A percentile compares a stretch with the other conserved stretches of the same genome.
phyloP scores from a whole-genome alignment of 1,140 invertebrate genomes.

The Dysdera silvatica region DNA sequence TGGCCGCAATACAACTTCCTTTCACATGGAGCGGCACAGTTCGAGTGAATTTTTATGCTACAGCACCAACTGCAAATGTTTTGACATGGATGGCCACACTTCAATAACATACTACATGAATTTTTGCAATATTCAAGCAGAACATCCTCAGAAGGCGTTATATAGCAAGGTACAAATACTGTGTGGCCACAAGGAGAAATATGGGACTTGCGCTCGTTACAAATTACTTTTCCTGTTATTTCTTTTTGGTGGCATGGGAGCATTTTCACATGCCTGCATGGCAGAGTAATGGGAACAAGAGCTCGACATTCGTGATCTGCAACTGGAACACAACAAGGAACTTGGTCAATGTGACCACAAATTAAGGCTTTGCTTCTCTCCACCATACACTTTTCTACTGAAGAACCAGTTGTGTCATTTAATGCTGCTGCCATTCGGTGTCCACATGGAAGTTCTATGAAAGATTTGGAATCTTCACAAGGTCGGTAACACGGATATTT shows the following conservation, averaged over 20 bases:
- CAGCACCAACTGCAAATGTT: not conserved
- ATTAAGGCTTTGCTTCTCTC: not conserved
- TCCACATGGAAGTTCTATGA: not conserved
- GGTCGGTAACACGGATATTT: not conserved
- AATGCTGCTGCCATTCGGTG: not conserved
- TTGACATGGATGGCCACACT: constrained; percentile 25
- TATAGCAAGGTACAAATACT: constrained; percentile 6
- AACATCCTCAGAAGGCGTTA: not conserved
- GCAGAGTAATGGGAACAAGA: not conserved
- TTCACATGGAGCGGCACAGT: constrained; percentile 47
- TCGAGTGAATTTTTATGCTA: constrained; percentile 6
- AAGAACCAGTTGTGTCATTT: not conserved
- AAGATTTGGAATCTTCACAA: constrained; percentile 9
- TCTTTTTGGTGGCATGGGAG: constrained; percentile 7
- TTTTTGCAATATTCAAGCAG: not conserved
- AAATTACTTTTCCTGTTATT: not conserved
- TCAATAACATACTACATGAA: constrained; percentile 13
- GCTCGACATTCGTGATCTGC: not conserved
- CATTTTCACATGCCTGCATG: constrained; percentile 18
- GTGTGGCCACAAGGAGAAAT: constrained; percentile 26
- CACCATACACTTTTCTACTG: not conserved
- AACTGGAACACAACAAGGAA: constrained; percentile 1
- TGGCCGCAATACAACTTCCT: constrained; percentile 50
- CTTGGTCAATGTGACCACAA: constrained; percentile 1
- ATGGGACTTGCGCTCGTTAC: not conserved